Evolutionary conservation across 30 jellyfish, hydroid and myxozoan genomes (phyloP), one percentile per base, ranked within the genome.

Genomic region (Turritopsis dohrnii): DNA sequence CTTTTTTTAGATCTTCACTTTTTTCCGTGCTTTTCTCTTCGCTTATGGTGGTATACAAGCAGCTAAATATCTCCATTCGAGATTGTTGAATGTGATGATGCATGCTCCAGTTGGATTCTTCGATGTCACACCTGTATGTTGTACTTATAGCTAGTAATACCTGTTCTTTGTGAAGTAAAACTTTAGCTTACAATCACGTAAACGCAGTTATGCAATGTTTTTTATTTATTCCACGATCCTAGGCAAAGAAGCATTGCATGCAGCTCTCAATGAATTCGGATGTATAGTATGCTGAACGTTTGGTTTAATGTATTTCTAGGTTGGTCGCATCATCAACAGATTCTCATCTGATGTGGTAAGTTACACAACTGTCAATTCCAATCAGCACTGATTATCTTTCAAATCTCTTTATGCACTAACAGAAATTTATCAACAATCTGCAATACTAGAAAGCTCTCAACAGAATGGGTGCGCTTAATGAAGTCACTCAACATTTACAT

Each of bases 21-120:
- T 94, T 74, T 82, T 90, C 76, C 81, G 99, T 53, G 99, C 99
- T 7, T 94, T 94, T 73, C 90, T 94, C 13, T 94, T 94, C 84
- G 99, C 99, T 9, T 94, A 89, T 76, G 99, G 97, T 9, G 99
- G 99, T 18, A 79, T 94, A 53, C 88, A 84, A 71, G 99, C 99
- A 21, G 99, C 99, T 9, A 84, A 24, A 85, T 24, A 66, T 28
- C 52, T 94, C 71, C 99, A 94, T 86, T 80, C 80, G 76, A 79
- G 87, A 23, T 85, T 94, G 21, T 76, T 94, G 83, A 30, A 53
- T 41, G 74, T 89, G 9, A 79, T 94, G 76, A 28, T 94, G 26
- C 54, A 73, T 4, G 96, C 96, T 4, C 91, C 94, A 0, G 87
- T 94, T 52, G 18, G 87, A 1, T 94, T 94, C 75, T 94, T 94